A percentile compares a stretch with the other conserved stretches of the same genome.
Conservation (phyloP, 2,113 vertebrate species). For the Thamnophis sirtalis region DNA sequence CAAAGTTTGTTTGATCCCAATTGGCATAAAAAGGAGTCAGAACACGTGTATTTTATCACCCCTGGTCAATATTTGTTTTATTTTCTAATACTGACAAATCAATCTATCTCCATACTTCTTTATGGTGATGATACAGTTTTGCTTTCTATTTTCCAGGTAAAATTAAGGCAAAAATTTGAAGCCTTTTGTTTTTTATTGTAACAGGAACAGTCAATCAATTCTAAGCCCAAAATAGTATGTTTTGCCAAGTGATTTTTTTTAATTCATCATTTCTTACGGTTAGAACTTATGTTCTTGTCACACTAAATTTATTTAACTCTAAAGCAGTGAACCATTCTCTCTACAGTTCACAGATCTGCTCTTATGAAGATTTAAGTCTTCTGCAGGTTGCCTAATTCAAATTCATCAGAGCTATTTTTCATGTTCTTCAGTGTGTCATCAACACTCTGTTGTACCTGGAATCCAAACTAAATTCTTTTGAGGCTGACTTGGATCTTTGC, state of each 20-base stretch:
- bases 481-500: not conserved
- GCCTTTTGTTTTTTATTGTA: not conserved
- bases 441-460: not conserved
- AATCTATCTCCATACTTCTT: not conserved
- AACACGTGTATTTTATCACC: not conserved
- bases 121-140: not conserved
- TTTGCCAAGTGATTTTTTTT: not conserved
- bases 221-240: not conserved
- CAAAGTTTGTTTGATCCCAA: not conserved
- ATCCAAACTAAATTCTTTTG: not conserved
- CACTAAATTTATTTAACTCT: not conserved
- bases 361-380: not conserved
- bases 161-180: not conserved
- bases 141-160: not conserved
- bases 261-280: not conserved
- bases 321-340: not conserved
- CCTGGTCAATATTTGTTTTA: not conserved
- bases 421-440: not conserved
- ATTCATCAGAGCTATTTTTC: not conserved
- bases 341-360: not conserved
- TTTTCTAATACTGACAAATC: not conserved
- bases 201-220: not conserved
- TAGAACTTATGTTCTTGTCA: not conserved
- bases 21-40: not conserved
- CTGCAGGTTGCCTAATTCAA: not conserved